These are phyloP conservation scores for Mobula birostris DNA, from an alignment of 2,113 vertebrate genomes.

Conservation along the genomic window DNA sequence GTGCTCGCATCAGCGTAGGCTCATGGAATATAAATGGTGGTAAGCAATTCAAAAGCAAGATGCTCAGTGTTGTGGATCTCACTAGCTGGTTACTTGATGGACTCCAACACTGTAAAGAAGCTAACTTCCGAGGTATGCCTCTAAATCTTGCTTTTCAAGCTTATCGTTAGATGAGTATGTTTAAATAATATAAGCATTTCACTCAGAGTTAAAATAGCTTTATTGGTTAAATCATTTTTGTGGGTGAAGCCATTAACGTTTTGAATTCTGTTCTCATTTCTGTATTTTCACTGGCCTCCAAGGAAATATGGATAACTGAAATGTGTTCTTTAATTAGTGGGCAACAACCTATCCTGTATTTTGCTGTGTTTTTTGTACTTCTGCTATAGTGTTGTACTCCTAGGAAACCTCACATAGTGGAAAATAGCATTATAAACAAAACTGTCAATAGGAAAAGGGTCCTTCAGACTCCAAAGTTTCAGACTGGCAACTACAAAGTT, in stretches of 20 bases:
- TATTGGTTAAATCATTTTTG: not conserved
- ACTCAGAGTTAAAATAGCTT: not conserved
- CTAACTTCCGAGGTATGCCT: conserved; percentile 56
- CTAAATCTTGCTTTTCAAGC: not conserved
- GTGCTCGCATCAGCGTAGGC: conserved; percentile 56
- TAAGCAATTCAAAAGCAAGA: conserved; percentile 66
- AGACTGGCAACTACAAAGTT: too few relatives aligned
- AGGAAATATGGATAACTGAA: not conserved
- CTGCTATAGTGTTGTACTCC: too few relatives aligned
- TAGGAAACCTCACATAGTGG: too few relatives aligned
- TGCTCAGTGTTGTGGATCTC: conserved; percentile 58
- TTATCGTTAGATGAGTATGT: not conserved
- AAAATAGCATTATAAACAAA: not conserved
- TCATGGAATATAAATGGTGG: conserved; percentile 72
- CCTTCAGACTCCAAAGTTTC: too few relatives aligned
- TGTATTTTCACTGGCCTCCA: not conserved
- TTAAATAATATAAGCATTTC: not conserved
- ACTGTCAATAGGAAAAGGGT: not conserved
- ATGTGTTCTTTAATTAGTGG: not conserved
- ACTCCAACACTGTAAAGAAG: conserved; percentile 51
- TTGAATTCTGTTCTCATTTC: not conserved
- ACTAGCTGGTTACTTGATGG: conserved; percentile 67
- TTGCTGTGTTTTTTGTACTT: too few relatives aligned
- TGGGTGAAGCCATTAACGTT: not conserved
- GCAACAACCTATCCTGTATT: not conserved